Conservation (phyloP, 2,888 invertebrate genomes). For the Chalcis sispes region DNA sequence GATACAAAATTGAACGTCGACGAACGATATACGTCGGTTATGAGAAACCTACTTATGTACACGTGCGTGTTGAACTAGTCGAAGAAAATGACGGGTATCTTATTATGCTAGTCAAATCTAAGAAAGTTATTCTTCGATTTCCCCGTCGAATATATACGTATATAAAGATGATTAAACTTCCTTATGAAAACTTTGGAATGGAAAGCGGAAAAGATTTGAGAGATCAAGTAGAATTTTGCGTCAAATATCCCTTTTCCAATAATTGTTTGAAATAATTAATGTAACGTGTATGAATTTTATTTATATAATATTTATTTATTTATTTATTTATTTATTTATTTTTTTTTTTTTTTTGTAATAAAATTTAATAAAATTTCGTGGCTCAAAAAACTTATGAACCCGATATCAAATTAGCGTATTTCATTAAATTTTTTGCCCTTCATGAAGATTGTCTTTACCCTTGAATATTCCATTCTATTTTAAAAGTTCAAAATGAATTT, state of each 20-base stretch:
- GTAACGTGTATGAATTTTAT: neutral
- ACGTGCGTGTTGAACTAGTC: constrained; percentile 41
- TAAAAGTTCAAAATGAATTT: no score
- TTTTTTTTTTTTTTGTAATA: neutral
- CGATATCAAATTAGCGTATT: no score
- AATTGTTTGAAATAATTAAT: neutral
- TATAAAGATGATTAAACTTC: constrained; percentile 36
- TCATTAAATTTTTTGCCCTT: no score
- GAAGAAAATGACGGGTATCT: constrained; percentile 28
- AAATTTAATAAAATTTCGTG: no score
- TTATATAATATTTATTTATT: neutral
- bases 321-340: neutral
- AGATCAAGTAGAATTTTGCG: no score
- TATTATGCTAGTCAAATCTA: constrained; percentile 39
- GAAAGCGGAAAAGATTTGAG: neutral
- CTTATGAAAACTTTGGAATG: constrained; percentile 24
- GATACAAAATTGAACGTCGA: constrained; percentile 43
- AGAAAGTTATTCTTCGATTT: constrained; percentile 49
- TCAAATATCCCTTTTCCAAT: no score
- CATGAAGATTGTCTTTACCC: no score
- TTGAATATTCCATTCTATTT: no score
- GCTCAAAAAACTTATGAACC: no score
- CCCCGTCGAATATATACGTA: constrained; percentile 1
- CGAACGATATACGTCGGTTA: constrained; percentile 32
- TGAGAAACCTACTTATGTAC: constrained; percentile 51